These are phyloP conservation scores for Anorthoa munda DNA, from an alignment of 2,888 invertebrate genomes.

Conservation along the genomic window DNA sequence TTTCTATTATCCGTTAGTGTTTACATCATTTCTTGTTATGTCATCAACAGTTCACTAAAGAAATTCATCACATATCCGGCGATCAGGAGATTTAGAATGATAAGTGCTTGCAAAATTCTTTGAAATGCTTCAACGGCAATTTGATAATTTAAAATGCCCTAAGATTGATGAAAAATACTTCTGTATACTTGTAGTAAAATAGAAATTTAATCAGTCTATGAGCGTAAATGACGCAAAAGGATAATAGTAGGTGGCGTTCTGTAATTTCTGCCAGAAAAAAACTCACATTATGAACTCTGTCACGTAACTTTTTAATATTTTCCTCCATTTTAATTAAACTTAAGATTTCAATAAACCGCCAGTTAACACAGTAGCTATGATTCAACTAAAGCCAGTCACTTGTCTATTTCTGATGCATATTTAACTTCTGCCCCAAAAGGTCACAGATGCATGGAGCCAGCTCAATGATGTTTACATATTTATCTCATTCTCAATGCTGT, in stretches of 20 bases:
- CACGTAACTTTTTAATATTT: constrained; percentile 43
- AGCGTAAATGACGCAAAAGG: no score
- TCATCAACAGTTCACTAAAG: not conserved
- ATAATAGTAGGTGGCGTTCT: not conserved
- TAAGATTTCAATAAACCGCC: not conserved
- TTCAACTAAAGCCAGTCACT: constrained; percentile 21
- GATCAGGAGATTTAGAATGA: no score
- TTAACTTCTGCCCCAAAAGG: constrained; percentile 26
- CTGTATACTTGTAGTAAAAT: no score
- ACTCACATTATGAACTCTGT: constrained; percentile 53
- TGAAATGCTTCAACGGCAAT: no score
- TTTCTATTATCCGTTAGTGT: not conserved
- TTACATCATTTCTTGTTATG: not conserved
- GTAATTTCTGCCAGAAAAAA: not conserved
- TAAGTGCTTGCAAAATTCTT: no score
- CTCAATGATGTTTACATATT: constrained; percentile 17
- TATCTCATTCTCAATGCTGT: constrained; percentile 32
- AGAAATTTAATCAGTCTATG: no score
- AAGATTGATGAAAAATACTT: no score
- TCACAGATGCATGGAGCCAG: constrained; percentile 7
- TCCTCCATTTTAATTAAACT: constrained; percentile 39
- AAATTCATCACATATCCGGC: no score
- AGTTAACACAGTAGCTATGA: constrained; percentile 3
- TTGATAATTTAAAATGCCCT: no score
- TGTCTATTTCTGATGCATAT: not conserved